A percentile compares a stretch with the other conserved stretches of the same genome.
Evolutionary conservation across 2,797 vertebrate genomes (phyloP).

Genomic region (Setipinna tenuifilis): DNA sequence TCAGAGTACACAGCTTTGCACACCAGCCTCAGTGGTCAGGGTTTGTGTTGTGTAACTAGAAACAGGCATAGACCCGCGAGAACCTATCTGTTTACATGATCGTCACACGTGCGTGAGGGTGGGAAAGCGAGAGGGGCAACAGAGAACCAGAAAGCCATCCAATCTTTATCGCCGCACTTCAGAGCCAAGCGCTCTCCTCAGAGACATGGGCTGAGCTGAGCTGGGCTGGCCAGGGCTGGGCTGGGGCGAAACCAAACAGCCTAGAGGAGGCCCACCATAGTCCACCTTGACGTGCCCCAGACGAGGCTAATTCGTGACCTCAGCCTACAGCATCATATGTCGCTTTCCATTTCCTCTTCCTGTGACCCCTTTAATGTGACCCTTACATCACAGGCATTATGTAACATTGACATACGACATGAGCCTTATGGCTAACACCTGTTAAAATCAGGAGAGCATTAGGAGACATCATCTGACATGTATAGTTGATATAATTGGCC

Average conservation of each 20-base stretch:
- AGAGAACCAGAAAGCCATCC: background rate
- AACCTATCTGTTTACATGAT: background rate
- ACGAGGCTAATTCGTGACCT: slow-evolving; percentile 20
- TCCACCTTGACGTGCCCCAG: background rate
- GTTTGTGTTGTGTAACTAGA: background rate
- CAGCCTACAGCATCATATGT: slow-evolving; percentile 18
- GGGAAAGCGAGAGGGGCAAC: background rate
- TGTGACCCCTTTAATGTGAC: background rate
- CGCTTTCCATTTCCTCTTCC: slow-evolving; percentile 14
- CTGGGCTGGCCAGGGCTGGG: background rate
- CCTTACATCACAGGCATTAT: background rate
- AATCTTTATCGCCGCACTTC: background rate
- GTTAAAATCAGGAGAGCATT: background rate
- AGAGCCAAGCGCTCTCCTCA: background rate
- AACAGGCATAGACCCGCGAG: background rate
- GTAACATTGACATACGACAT: background rate
- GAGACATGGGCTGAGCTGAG: background rate
- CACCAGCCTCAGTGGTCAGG: background rate
- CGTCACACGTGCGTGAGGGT: background rate
- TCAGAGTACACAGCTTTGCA: background rate
- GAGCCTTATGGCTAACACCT: background rate
- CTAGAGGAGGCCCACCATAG: background rate
- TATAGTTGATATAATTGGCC: background rate
- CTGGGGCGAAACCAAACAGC: background rate
- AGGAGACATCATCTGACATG: background rate